phyloP scores from a whole-genome alignment of 2,113 vertebrate species.

The Carlito syrichta region DNA sequence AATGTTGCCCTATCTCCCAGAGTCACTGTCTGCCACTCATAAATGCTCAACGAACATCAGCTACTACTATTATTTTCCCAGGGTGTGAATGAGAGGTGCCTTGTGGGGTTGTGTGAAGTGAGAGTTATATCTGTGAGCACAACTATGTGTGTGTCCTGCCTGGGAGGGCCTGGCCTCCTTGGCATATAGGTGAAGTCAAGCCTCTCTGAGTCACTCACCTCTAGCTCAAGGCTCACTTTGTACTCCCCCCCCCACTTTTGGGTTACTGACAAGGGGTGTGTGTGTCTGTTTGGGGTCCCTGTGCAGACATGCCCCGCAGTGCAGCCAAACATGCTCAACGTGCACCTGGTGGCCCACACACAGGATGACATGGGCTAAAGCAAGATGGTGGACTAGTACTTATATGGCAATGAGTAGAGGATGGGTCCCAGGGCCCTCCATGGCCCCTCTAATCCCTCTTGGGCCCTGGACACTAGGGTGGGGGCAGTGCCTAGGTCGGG shows the following conservation, averaged over 20 bases:
- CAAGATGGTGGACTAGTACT: constrained; percentile 96
- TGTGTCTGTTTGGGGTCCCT: not conserved
- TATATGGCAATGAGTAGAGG: constrained; percentile 88
- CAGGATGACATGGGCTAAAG: constrained; percentile 96
- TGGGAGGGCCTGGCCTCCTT: not conserved
- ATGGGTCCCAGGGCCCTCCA: not conserved
- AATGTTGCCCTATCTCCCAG: not conserved
- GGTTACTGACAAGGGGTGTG: not conserved
- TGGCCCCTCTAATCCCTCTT: not conserved
- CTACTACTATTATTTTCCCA: not conserved
- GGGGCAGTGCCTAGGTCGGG: not conserved
- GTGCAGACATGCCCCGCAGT: constrained; percentile 88
- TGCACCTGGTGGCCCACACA: constrained; percentile 93
- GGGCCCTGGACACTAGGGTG: not conserved
- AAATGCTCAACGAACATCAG: not conserved
- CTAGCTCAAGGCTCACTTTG: not conserved
- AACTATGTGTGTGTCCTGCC: not conserved
- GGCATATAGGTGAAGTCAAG: not conserved
- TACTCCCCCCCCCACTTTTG: not conserved
- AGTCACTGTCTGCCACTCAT: not conserved
- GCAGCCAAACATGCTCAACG: constrained; percentile 87
- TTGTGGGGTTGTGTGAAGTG: not conserved
- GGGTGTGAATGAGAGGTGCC: not conserved
- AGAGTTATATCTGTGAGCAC: not conserved
- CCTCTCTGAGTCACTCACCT: not conserved